Percentiles rank a stretch among this genome's conserved stretches.
Conservation (phyloP, 1,140 invertebrate genomes). For the Wiebesia pumilae region DNA sequence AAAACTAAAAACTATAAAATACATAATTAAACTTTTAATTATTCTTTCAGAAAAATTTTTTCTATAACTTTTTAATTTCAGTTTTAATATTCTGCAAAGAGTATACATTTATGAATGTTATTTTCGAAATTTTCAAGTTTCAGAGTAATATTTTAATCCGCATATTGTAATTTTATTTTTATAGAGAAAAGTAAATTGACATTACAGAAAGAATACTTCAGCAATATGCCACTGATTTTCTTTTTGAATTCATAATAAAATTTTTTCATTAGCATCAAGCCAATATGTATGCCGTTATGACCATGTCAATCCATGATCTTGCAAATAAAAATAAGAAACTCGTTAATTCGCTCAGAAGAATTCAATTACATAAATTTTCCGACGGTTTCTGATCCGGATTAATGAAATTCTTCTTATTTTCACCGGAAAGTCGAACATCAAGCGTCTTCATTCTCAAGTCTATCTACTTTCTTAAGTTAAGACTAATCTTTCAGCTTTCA, state of each 20-base stretch:
- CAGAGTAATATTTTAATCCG: constrained; percentile 10
- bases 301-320: not conserved
- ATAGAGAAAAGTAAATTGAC: constrained; percentile 6
- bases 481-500: not conserved
- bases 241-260: constrained; percentile 27
- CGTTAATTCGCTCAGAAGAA: constrained; percentile 60
- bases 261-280: constrained; percentile 13
- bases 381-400: constrained; percentile 56
- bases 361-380: constrained; percentile 64
- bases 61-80: not conserved
- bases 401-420: constrained; percentile 50
- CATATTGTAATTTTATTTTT: constrained; percentile 11
- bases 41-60: no score
- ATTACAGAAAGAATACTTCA: not conserved
- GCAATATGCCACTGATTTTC: constrained; percentile 11
- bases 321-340: constrained; percentile 49
- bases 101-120: not conserved
- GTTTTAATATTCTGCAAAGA: not conserved
- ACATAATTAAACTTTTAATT: no score
- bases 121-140: not conserved
- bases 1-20: no score
- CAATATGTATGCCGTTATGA: constrained; percentile 14
- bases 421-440: constrained; percentile 9
- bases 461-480: not conserved
- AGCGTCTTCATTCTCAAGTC: not conserved